A percentile compares a stretch with the other conserved stretches of the same genome.
phyloP scores from a whole-genome alignment of 2,113 vertebrate genomes.

The Guaruba guarouba region DNA sequence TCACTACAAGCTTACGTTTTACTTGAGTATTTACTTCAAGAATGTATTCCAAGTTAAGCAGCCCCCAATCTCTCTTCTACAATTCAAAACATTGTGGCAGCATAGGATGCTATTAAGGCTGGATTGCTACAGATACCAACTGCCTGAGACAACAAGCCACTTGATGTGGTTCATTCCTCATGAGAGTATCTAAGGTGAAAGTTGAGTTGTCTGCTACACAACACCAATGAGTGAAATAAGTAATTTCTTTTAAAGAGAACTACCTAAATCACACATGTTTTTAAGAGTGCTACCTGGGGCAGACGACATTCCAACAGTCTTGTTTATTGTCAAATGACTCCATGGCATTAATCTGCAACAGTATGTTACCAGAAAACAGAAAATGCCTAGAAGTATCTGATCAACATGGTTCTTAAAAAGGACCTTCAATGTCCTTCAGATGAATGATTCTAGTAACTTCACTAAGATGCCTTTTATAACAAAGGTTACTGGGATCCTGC shows the following conservation, averaged over 20 bases:
- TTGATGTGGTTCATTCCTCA: rapidly evolving
- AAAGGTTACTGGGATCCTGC: background rate
- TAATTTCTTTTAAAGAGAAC: background rate
- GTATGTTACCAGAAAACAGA: background rate
- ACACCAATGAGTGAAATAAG: background rate
- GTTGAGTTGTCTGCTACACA: rapidly evolving
- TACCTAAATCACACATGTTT: background rate
- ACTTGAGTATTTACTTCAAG: background rate
- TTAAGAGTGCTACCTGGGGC: background rate
- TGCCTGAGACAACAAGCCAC: background rate
- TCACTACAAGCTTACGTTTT: background rate
- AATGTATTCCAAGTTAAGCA: background rate
- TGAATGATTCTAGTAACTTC: background rate
- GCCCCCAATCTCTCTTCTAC: background rate
- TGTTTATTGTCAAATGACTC: background rate
- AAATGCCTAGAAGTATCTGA: background rate
- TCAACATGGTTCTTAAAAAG: background rate
- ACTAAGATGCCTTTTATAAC: background rate
- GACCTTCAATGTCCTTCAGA: background rate
- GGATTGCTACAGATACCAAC: background rate
- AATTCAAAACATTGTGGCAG: background rate
- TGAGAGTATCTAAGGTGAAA: background rate
- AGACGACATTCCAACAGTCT: background rate
- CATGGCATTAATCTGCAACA: background rate
- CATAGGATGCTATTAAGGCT: background rate